Base-by-base conservation (phyloP, 1,140 invertebrate genomes). In the Mya arenaria region DNA sequence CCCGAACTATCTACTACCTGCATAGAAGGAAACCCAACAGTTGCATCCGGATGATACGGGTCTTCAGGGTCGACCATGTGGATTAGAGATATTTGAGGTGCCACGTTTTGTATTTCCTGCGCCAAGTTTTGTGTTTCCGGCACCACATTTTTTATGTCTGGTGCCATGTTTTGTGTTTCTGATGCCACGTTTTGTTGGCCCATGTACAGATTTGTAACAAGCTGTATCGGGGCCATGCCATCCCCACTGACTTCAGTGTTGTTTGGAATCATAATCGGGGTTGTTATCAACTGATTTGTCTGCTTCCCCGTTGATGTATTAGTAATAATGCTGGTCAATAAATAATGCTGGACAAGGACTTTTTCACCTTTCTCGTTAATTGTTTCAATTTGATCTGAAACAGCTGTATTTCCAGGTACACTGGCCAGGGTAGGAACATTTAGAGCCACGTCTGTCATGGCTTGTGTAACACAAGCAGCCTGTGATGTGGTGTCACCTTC, bases 241-340 rank as follows among this genome's bases (percentile, higher is more conserved):
- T 71, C 44, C 37, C 30, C 15, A 8, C n/a, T 34, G 19, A n/a
- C 28, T 23, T 41, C 32, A 68, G 28, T 15, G 37, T 19, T 41
- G n/a, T 66, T 23, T 17, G 69, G 82, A n/a, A 79, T 32, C 5
- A 68, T 60, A 39, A 81, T 80, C 8, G 75, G 52, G 0, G 56
- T 37, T 25, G 75, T 79, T 25, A 79, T 73, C 15, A 73, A 55
- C 39, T 80, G 75, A 52, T 39, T 69, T 10, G 74, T 79, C 60
- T 73, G 74, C 25, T 71, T 69, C 17, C 69, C 71, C n/a, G 66
- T 55, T 25, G 66, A 28, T 28, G 74, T 79, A 32, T 74, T 82
- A 34, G 69, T 82, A 17, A 84, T 80, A 25, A 80, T 84, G 28
- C 65, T 80, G 2, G 74, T 82, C 6, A 82, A 58, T 15, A 82